Evolutionary conservation across 2,113 vertebrate genomes (phyloP).

Genomic region (Hoplias malabaricus): DNA sequence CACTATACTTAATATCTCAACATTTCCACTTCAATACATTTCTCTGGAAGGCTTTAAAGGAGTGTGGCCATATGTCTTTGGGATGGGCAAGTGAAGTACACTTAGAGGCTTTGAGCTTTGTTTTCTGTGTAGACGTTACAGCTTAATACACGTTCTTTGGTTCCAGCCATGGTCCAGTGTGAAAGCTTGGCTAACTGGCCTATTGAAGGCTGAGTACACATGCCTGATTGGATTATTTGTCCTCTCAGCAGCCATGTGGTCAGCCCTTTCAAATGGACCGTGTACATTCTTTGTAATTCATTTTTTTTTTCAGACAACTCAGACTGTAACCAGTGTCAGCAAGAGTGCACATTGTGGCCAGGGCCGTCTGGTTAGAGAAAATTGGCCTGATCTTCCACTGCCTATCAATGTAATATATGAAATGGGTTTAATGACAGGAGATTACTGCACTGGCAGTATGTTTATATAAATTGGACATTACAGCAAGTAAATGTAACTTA

Average conservation of each 20-base stretch:
- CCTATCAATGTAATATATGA: neutral
- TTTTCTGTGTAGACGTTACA: conserved; percentile 6
- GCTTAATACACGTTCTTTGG: conserved; percentile 23
- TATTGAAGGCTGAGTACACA: conserved; percentile 21
- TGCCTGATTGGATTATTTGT: conserved; percentile 38
- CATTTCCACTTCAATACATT: neutral
- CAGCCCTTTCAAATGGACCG: conserved; percentile 36
- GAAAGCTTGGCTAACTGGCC: neutral
- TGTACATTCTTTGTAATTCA: conserved; percentile 33
- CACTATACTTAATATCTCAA: too few species aligned
- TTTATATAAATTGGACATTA: neutral
- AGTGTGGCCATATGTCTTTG: neutral
- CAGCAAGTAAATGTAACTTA: neutral
- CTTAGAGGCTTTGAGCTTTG: conserved; percentile 11
- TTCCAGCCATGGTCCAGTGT: conserved; percentile 32
- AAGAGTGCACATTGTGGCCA: neutral
- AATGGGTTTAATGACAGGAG: neutral
- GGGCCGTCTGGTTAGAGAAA: neutral
- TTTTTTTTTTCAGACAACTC: conserved; percentile 40
- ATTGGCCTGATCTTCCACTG: neutral
- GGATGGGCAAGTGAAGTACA: neutral
- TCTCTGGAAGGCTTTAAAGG: neutral
- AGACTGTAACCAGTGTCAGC: conserved; percentile 9
- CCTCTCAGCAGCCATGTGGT: conserved; percentile 14
- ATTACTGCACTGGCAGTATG: neutral